Evolutionary conservation across 2,888 invertebrate genomes (phyloP), one percentile per base, ranked within the genome.

Genomic region (Phytoseiulus persimilis): DNA sequence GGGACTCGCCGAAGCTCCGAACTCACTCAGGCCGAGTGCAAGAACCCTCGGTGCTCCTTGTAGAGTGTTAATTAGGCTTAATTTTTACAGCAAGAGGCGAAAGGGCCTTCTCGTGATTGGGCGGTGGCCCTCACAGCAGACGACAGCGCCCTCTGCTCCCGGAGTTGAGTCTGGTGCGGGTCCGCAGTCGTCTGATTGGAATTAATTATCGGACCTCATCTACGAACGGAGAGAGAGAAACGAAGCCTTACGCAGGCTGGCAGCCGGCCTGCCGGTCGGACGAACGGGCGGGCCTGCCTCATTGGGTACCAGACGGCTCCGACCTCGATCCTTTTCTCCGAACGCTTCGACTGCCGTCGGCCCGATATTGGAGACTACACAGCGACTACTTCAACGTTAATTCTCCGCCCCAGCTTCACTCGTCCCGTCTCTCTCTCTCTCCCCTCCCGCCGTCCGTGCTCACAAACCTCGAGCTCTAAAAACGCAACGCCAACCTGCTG

Each of bases 171-270:
- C 32, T 87, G 45, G n/a, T 45, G 39, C 87, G 87, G 45, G 45
- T 45, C 33, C 87, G n/a, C 87, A 33, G 87, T 33, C 87, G 33
- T 33, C 87, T 87, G 87, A 87, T 87, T 87, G 87, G 87, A 87
- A 87, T 87, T 87, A 87, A 87, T 87, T 87, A 87, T 87, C 87
- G 87, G 87, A 45, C 87, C 87, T 87, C 87, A 87, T 87, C 87
- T 87, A 87, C 65, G 65, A 28, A 65, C 65, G 65, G 23, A 65
- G 65, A 28, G 18, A 65, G 65, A 65, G 65, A 65, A 65, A 14
- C 65, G 65, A 65, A 65, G 65, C 65, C 39, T 65, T 28, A 65
- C 65, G 65, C 18, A 39, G 65, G 9, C 65, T 65, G 65, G 11
- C 28, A 11, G 23, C 39, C 39, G 3, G 39, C 39, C 39, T 39